Conservation (phyloP, 2,113 vertebrate genomes). For the Mustela lutreola region DNA sequence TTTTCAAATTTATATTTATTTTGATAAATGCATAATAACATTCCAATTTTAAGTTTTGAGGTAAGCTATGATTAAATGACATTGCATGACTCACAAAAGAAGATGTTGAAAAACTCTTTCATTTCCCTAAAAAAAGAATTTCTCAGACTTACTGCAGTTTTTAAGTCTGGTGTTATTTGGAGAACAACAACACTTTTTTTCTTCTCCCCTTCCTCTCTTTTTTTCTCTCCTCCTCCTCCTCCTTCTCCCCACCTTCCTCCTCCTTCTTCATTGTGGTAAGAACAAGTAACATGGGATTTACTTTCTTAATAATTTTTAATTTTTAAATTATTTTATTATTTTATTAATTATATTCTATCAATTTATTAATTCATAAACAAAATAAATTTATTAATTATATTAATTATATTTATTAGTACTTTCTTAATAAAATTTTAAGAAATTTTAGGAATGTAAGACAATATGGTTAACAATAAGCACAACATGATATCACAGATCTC, state of each 20-base stretch:
- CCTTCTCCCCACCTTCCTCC: accelerated
- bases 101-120: slow-evolving; percentile 11
- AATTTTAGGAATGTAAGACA: not conserved
- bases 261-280: not conserved
- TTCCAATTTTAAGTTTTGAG: not conserved
- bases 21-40: not conserved
- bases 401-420: no score
- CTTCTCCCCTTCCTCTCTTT: not conserved
- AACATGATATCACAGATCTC: not conserved
- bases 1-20: slow-evolving; percentile 3
- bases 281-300: not conserved
- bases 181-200: not conserved
- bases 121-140: not conserved
- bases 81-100: not conserved
- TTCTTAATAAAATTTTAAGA: not conserved
- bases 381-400: no score
- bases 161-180: not conserved
- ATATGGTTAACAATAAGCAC: not conserved
- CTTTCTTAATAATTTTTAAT: not conserved
- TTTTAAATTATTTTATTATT: no score
- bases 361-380: no score
- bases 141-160: not conserved
- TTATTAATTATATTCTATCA: no score
- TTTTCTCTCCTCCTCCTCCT: no score
- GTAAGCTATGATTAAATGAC: not conserved